Evolutionary conservation across 2,888 invertebrate species (phyloP).

Genomic region (Flexamia atlantica): DNA sequence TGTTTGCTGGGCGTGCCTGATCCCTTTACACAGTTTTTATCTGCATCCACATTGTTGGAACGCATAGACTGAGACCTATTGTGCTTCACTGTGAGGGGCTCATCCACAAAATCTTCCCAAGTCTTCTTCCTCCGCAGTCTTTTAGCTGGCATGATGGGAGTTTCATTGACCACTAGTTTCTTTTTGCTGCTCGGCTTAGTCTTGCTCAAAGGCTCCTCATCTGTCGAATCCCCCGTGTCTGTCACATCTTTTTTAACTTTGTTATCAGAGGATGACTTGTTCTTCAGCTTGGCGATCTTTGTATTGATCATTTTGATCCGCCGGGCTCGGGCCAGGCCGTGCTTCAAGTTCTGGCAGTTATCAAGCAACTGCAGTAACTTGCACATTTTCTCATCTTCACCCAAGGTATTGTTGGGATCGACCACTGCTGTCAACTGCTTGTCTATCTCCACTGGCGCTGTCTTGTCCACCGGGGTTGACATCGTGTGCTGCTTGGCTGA

Average conservation of each 20-base stretch:
- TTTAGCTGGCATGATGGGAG: conserved; percentile 52
- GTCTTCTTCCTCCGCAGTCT: conserved; percentile 62
- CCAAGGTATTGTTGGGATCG: conserved; percentile 67
- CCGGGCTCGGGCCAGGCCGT: conserved; percentile 78
- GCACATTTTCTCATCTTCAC: conserved; percentile 73
- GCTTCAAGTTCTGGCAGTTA: conserved; percentile 79
- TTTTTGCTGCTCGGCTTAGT: not conserved
- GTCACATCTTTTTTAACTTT: conserved; percentile 70
- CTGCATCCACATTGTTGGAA: not conserved
- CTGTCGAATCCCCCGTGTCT: conserved; percentile 63
- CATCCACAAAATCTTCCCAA: conserved; percentile 62
- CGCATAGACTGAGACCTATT: not conserved
- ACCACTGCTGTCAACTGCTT: conserved; percentile 76
- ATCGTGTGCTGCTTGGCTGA: not conserved
- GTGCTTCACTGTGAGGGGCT: conserved; percentile 38
- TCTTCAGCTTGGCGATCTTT: conserved; percentile 78
- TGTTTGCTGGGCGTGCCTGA: conserved; percentile 11
- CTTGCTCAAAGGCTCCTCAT: conserved; percentile 60
- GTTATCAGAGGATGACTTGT: conserved; percentile 12
- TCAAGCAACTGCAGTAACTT: conserved; percentile 81
- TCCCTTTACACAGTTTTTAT: conserved; percentile 49
- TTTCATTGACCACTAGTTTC: not conserved
- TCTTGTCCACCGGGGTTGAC: conserved; percentile 73
- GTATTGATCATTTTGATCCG: conserved; percentile 78
- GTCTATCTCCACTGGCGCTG: conserved; percentile 77